Evolutionary conservation across 2,888 invertebrate genomes (phyloP).

Genomic region (Chironomus riparius): DNA sequence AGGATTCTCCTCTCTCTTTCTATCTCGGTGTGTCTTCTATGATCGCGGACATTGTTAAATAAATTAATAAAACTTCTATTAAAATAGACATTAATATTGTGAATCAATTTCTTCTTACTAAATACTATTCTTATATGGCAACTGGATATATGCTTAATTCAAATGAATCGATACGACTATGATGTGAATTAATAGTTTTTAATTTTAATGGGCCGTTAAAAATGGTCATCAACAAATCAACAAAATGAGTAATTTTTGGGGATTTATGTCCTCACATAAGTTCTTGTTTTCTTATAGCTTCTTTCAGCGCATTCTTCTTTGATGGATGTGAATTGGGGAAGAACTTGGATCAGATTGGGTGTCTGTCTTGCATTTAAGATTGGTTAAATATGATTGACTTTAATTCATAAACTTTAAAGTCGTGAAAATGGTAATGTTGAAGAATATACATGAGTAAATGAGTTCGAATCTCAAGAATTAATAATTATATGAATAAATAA

Average conservation of each 20-base stretch:
- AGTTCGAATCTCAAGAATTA: too few relatives aligned
- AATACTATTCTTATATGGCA: too few relatives aligned
- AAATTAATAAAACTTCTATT: constrained; percentile 26
- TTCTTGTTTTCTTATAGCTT: not conserved
- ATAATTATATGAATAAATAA: too few relatives aligned
- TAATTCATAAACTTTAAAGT: too few relatives aligned
- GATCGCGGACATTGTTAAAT: too few relatives aligned
- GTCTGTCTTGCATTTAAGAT: too few relatives aligned
- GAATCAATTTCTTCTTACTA: not conserved
- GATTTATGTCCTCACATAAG: constrained; percentile 15
- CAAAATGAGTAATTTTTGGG: constrained; percentile 8
- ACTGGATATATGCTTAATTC: not conserved
- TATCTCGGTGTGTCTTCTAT: too few relatives aligned
- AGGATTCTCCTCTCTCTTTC: not conserved
- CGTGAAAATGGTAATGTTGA: too few relatives aligned
- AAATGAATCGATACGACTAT: not conserved
- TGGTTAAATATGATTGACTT: too few relatives aligned
- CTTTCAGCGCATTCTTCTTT: not conserved
- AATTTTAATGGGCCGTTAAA: constrained; percentile 20
- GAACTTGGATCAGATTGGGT: too few relatives aligned
- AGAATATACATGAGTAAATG: too few relatives aligned
- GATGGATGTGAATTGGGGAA: too few relatives aligned
- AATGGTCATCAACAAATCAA: constrained; percentile 27
- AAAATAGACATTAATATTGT: constrained; percentile 26
- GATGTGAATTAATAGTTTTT: constrained; percentile 10